phyloP scores from a whole-genome alignment of 2,797 vertebrate genomes.

The Cossypha niveicapilla region DNA sequence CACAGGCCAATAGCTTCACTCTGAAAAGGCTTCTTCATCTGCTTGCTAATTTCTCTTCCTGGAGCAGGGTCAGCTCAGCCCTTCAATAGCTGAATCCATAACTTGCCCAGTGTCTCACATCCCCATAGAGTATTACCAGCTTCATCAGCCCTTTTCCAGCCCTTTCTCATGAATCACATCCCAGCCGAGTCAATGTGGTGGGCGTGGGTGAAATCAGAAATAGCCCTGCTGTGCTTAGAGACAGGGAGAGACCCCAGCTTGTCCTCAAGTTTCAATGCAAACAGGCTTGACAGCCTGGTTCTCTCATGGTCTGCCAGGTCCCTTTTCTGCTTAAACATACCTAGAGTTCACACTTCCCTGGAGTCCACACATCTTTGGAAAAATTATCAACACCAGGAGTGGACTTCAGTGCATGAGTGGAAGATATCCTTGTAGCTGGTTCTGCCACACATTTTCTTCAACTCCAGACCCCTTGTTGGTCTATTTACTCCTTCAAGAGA shows the following conservation, averaged over 20 bases:
- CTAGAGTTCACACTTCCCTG: not conserved
- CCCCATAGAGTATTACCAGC: not conserved
- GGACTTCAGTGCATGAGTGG: not conserved
- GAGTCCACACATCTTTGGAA: not conserved
- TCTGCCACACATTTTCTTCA: not conserved
- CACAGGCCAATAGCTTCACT: not conserved
- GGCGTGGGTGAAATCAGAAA: fast-evolving
- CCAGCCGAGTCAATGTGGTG: not conserved
- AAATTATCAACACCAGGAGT: not conserved
- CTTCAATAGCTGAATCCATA: not conserved
- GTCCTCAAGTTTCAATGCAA: not conserved
- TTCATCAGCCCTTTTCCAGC: not conserved
- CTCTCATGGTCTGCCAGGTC: not conserved
- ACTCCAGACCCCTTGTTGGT: not conserved
- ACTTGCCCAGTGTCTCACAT: not conserved
- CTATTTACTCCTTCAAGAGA: not conserved
- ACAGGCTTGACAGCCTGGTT: not conserved
- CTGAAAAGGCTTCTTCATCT: not conserved
- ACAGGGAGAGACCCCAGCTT: not conserved
- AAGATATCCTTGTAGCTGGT: not conserved
- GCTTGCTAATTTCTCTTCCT: not conserved
- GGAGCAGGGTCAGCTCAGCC: not conserved
- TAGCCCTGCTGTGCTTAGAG: not conserved
- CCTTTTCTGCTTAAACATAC: not conserved
- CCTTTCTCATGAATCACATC: not conserved